Evolutionary conservation across 2,797 vertebrate species (phyloP).

Genomic region (Oreortyx pictus): DNA sequence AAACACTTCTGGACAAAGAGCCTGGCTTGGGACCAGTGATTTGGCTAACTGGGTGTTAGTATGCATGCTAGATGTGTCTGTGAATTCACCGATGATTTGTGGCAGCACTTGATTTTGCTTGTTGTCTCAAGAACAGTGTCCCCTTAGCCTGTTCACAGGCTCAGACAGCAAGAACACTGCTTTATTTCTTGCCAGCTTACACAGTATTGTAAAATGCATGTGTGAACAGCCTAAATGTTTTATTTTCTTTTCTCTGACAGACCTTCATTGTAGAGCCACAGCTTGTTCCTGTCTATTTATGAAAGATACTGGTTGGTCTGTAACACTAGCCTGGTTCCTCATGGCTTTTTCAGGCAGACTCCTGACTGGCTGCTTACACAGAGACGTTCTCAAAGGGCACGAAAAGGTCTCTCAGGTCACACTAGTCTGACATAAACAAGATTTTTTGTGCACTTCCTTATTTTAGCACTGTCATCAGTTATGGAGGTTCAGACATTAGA

Average conservation of each 20-base stretch:
- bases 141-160: neutral
- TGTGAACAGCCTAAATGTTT: neutral
- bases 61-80: rapidly evolving
- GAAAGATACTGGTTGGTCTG: neutral
- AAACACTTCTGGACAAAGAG: neutral
- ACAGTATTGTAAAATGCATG: neutral
- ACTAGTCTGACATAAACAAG: neutral
- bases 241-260: neutral
- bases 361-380: neutral
- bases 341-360: neutral
- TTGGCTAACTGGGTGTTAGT: neutral
- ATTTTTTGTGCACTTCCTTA: neutral
- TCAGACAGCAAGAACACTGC: neutral
- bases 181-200: neutral
- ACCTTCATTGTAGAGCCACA: neutral
- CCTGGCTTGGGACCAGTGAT: neutral
- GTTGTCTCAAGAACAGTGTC: neutral
- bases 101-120: neutral
- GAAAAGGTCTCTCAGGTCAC: slow-evolving; percentile 20
- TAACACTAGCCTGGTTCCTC: neutral
- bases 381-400: neutral
- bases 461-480: neutral
- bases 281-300: neutral
- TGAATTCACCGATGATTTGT: neutral
- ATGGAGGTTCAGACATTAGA: neutral